Evolutionary conservation across 30 jellyfish, hydroid and myxozoan genomes (phyloP).

Genomic region (Pelagia noctiluca): DNA sequence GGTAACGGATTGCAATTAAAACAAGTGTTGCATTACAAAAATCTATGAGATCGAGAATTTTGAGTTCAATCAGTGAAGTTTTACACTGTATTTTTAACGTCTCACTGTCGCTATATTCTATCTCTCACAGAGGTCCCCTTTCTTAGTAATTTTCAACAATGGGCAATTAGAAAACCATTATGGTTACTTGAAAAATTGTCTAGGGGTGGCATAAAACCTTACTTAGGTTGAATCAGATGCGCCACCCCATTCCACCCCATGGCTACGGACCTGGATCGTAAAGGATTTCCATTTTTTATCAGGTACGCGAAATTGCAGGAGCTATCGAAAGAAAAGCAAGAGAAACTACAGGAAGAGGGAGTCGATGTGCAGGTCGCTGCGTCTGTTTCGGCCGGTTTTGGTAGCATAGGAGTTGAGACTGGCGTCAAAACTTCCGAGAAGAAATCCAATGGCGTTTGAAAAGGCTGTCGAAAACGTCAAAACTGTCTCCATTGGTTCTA

Average conservation of each 20-base stretch:
- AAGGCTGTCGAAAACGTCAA: conserved; percentile 21
- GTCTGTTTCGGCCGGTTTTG: conserved; percentile 54
- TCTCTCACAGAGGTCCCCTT: background rate
- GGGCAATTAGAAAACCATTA: no score
- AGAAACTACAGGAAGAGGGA: conserved; percentile 47
- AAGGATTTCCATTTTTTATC: background rate
- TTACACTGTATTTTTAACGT: no score
- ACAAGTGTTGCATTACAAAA: no score
- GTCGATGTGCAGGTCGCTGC: conserved; percentile 48
- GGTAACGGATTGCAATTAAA: no score
- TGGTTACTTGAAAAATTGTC: no score
- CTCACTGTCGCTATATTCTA: background rate
- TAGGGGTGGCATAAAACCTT: background rate
- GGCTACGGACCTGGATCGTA: background rate
- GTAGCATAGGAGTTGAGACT: background rate
- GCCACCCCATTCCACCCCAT: background rate
- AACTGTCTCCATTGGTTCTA: conserved; percentile 51
- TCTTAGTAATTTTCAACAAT: no score
- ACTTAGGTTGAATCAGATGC: background rate
- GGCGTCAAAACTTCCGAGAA: background rate
- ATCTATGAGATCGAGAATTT: no score
- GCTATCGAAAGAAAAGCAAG: conserved; percentile 43
- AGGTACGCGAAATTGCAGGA: conserved; percentile 54
- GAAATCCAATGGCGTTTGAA: conserved; percentile 12
- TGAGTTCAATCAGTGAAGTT: no score